Base-by-base conservation (phyloP, 2,797 vertebrate species). In the Cheirogaleus major region DNA sequence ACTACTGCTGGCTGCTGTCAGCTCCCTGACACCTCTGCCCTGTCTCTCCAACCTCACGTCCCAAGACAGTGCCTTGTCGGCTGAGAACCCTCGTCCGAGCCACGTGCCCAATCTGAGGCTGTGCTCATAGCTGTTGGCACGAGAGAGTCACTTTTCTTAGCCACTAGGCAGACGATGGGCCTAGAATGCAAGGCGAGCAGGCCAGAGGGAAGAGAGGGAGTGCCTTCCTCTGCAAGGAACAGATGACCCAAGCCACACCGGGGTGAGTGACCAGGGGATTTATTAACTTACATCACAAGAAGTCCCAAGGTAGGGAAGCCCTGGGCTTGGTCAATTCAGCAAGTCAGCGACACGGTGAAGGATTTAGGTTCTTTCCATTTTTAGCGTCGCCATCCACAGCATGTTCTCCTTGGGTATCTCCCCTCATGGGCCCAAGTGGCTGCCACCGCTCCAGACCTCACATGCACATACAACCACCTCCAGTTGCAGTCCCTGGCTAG, bases 351-450 rank as follows among this genome's bases (percentile, higher is more conserved):
- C 38, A 1, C 15, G 0, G 8, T 0, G 5, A 25, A 35, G 55
- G 45, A 7, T 25, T 9, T 30, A 2, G 45, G 32, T 50, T 22
- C 5, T 1, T 8, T 25, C 14, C 13, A 30, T 7, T 30, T 45
- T 55, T 6, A 22, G 35, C 1, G 3, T 3, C 2, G 10, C 35
- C 18, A 10, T 25, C 2, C 52, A 48, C 27, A 4, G 76, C 8
- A 1, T 1, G 3, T 30, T 13, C 20, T 11, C 59, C 82, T 55
- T 0, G 10, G 14, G 2, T 8, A 20, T 48, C 14, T 59, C n/a
- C 32, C 67, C 57, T 75, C 14, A 1, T 2, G 22, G 50, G 57
- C 76, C 72, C 35, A 17, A 5, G 4, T 2, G 67, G 63, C 70
- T 52, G 92, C 86, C 76, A 38, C 2, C 5, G 70, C 8, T 43